Conservation (phyloP, 2,797 vertebrate species). For the Scolopax bukidnonensis region DNA sequence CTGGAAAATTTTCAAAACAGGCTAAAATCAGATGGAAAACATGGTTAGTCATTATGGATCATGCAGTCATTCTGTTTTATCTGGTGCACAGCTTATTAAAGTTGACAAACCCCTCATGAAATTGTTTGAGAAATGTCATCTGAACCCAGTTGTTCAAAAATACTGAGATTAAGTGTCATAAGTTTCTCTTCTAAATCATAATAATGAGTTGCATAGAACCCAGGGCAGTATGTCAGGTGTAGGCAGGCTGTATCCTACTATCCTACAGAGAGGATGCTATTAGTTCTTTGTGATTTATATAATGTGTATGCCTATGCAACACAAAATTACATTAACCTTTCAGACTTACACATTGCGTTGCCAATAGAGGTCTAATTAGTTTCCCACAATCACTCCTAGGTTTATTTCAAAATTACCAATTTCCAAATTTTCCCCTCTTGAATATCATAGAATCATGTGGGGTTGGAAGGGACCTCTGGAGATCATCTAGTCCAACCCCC, state of each 20-base stretch:
- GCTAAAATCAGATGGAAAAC: background rate
- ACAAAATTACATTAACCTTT: slow-evolving; percentile 24
- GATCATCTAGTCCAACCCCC: too few relatives aligned
- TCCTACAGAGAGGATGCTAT: background rate
- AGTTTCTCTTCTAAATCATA: slow-evolving; percentile 19
- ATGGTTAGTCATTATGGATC: background rate
- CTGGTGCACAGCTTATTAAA: slow-evolving; percentile 1
- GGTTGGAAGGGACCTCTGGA: too few relatives aligned
- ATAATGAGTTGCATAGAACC: slow-evolving; percentile 5
- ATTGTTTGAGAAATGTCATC: slow-evolving; percentile 37
- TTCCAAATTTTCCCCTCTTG: background rate
- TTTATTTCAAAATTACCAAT: background rate
- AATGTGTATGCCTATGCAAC: background rate
- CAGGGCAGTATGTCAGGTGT: background rate
- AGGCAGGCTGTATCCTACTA: background rate
- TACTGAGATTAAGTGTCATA: background rate
- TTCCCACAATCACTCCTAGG: background rate
- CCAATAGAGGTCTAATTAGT: background rate
- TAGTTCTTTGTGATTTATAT: background rate
- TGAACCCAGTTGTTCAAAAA: background rate
- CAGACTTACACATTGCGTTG: rapidly evolving
- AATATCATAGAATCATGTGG: background rate
- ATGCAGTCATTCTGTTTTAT: background rate
- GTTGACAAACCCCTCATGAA: background rate
- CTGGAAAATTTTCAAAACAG: background rate